Evolutionary conservation across 1,140 invertebrate genomes (phyloP).

Genomic region (Neelides sp.): DNA sequence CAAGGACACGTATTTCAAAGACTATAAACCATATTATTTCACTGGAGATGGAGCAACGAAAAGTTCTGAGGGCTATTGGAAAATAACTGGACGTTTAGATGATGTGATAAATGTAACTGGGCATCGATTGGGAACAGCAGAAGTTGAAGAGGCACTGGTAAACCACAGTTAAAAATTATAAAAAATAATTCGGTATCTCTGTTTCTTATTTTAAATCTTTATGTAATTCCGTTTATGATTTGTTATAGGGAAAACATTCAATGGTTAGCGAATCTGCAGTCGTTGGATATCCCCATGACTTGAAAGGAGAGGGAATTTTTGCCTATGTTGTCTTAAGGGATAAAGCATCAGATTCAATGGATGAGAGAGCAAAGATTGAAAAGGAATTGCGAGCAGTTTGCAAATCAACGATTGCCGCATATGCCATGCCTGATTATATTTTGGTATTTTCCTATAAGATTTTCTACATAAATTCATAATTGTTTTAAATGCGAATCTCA

Average conservation of each 20-base stretch:
- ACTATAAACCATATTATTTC: slow-evolving; percentile 48
- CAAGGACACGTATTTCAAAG: slow-evolving; percentile 49
- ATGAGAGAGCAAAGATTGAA: slow-evolving; percentile 34
- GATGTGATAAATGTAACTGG: slow-evolving; percentile 56
- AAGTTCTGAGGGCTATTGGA: slow-evolving; percentile 47
- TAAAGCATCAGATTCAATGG: slow-evolving; percentile 30
- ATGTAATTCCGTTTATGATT: background rate
- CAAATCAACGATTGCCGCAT: slow-evolving; percentile 48
- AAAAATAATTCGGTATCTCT: background rate
- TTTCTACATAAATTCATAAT: background rate
- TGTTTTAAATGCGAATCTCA: background rate
- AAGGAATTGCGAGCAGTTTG: slow-evolving; percentile 40
- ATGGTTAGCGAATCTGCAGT: slow-evolving; percentile 49
- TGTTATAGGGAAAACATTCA: slow-evolving; percentile 24
- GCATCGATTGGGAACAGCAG: slow-evolving; percentile 53
- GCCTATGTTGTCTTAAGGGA: slow-evolving; percentile 49
- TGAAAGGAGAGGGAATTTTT: slow-evolving; percentile 53
- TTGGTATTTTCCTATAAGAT: slow-evolving; percentile 34
- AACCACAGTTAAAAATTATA: background rate
- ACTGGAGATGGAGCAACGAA: slow-evolving; percentile 43
- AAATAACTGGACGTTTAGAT: slow-evolving; percentile 53
- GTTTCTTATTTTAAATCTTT: background rate
- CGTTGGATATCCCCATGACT: slow-evolving; percentile 47
- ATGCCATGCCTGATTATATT: slow-evolving; percentile 50
- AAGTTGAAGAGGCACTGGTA: slow-evolving; percentile 36